A percentile compares a stretch with the other conserved stretches of the same genome.
Evolutionary conservation across 1,140 invertebrate species (phyloP).

Genomic region (Asbolus verrucosus): DNA sequence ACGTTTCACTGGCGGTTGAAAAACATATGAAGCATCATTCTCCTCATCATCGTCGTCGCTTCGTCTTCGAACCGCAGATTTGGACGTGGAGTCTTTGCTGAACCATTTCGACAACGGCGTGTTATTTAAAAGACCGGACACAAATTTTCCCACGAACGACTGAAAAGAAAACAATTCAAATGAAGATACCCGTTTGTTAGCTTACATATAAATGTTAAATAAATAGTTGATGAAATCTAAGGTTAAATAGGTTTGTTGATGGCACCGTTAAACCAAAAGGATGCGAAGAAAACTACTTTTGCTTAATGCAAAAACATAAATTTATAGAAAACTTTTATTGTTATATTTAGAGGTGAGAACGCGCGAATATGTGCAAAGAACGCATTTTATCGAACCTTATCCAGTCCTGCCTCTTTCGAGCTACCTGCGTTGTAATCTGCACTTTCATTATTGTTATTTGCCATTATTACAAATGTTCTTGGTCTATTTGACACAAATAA

Average conservation of each 20-base stretch:
- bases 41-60: constrained; percentile 66
- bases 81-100: constrained; percentile 61
- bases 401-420: constrained; percentile 49
- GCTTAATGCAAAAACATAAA: constrained; percentile 12
- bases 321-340: constrained; percentile 45
- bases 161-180: constrained; percentile 61
- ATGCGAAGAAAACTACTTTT: constrained; percentile 3
- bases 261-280: not conserved
- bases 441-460: constrained; percentile 54
- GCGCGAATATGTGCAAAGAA: constrained; percentile 58
- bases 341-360: constrained; percentile 59
- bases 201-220: constrained; percentile 43
- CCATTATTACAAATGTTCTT: constrained; percentile 56
- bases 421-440: constrained; percentile 44
- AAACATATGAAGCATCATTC: constrained; percentile 58
- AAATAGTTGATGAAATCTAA: constrained; percentile 9
- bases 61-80: constrained; percentile 60
- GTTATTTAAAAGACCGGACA: constrained; percentile 65
- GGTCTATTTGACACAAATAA: constrained; percentile 47
- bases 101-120: constrained; percentile 68
- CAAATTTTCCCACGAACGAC: constrained; percentile 69
- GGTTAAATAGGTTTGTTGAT: constrained; percentile 10
- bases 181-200: not conserved
- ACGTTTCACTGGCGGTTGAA: constrained; percentile 67
- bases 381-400: constrained; percentile 56